Evolutionary conservation across 1,140 invertebrate species (phyloP).

Genomic region (Sycophila sp.): DNA sequence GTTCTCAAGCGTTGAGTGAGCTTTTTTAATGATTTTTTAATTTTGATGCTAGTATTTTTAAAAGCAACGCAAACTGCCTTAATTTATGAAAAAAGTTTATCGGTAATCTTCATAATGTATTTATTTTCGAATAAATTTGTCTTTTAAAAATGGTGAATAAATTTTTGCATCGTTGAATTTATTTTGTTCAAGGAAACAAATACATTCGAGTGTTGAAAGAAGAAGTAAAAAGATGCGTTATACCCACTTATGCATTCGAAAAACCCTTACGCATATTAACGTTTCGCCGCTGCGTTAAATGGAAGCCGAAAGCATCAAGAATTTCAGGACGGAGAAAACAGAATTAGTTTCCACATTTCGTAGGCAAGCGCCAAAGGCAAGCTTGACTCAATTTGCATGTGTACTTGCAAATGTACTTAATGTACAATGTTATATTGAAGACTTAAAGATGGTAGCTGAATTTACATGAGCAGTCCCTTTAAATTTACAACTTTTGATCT

Average conservation of each 20-base stretch:
- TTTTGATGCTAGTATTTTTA: not conserved
- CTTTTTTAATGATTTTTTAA: no score
- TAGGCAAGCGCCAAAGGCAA: not conserved
- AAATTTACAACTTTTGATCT: not conserved
- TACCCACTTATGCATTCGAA: conserved; percentile 1
- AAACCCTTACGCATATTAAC: not conserved
- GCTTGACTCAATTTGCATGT: conserved; percentile 12
- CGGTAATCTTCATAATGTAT: no score
- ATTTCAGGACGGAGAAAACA: not conserved
- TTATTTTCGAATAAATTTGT: no score
- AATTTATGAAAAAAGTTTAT: no score
- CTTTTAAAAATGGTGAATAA: no score
- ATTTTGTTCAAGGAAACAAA: no score
- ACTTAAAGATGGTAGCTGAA: not conserved
- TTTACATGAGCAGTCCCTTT: not conserved
- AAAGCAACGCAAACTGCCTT: not conserved
- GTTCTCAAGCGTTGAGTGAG: no score
- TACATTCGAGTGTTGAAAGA: no score
- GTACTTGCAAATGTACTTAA: conserved; percentile 10
- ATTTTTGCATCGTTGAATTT: no score
- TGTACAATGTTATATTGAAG: conserved; percentile 20
- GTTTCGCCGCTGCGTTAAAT: not conserved
- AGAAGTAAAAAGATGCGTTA: no score
- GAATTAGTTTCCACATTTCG: conserved; percentile 22
- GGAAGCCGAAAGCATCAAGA: conserved; percentile 9